phyloP scores from a whole-genome alignment of 2,888 invertebrate genomes.

The Mongoloraphidia duomilia region DNA sequence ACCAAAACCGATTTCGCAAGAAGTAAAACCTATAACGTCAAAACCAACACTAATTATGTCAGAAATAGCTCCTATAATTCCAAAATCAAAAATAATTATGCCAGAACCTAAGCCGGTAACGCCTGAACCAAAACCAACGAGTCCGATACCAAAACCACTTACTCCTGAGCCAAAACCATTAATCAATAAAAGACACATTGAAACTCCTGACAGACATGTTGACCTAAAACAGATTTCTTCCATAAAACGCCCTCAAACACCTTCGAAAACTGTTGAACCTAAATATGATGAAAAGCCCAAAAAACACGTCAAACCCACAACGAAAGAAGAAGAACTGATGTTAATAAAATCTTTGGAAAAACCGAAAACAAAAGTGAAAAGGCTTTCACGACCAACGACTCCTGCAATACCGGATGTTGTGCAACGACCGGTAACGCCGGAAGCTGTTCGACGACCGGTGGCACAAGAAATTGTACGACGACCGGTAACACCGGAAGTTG shows the following conservation, averaged over 20 bases:
- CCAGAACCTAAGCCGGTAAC: slow-evolving; percentile 1
- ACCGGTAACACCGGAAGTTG: too few species aligned
- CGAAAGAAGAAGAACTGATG: slow-evolving; percentile 1
- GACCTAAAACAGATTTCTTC: too few species aligned
- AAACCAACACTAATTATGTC: slow-evolving; percentile 4
- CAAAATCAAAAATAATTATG: slow-evolving; percentile 14
- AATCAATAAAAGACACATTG: too few species aligned
- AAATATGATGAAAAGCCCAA: slow-evolving; percentile 22
- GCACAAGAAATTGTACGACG: too few species aligned
- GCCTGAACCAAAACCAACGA: too few species aligned
- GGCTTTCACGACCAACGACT: slow-evolving; percentile 18
- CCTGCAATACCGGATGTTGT: slow-evolving; percentile 10
- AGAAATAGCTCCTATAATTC: slow-evolving; percentile 24
- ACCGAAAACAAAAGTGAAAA: slow-evolving; percentile 17
- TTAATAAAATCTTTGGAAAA: too few species aligned
- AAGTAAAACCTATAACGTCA: too few species aligned
- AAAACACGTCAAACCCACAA: slow-evolving; percentile 20
- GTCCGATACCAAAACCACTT: too few species aligned
- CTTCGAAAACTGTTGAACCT: slow-evolving; percentile 22
- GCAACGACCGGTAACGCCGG: not conserved
- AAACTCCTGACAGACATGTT: too few species aligned
- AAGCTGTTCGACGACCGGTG: slow-evolving; percentile 1
- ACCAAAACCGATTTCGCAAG: slow-evolving; percentile 19
- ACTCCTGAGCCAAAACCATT: too few species aligned
- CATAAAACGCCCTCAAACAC: too few species aligned